These are phyloP conservation scores for Agapornis canus DNA, from an alignment of 2,797 vertebrate genomes.

Conservation along the genomic window DNA sequence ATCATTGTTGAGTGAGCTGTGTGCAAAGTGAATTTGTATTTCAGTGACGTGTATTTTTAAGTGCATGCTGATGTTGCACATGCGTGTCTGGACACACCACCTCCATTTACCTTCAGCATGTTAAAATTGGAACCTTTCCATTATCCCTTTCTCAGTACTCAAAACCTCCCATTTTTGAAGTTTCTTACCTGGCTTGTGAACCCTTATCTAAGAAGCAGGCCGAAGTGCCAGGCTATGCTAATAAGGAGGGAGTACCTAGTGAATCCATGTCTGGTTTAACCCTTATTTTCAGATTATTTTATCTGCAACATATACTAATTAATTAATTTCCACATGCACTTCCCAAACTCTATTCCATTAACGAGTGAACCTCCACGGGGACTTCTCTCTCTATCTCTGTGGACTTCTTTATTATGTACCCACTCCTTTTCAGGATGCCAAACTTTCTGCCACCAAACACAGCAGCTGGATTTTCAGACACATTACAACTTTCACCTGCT, in stretches of 20 bases:
- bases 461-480: not conserved
- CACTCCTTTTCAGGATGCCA: not conserved
- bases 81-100: not conserved
- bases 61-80: not conserved
- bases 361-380: rapidly evolving
- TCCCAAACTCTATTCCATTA: not conserved
- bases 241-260: not conserved
- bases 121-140: not conserved
- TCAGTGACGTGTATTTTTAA: not conserved
- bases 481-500: not conserved
- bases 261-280: not conserved
- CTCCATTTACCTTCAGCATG: not conserved
- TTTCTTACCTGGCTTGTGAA: not conserved
- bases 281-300: slow-evolving; percentile 16
- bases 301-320: not conserved
- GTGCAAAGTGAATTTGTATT: not conserved
- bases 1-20: not conserved
- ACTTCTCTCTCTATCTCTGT: not conserved
- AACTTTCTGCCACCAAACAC: not conserved
- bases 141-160: not conserved
- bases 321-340: slow-evolving; percentile 7
- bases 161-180: not conserved
- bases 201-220: not conserved
- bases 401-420: not conserved
- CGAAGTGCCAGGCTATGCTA: not conserved